phyloP scores from a whole-genome alignment of 2,888 invertebrate genomes.

The Stenoptilia bipunctidactyla region DNA sequence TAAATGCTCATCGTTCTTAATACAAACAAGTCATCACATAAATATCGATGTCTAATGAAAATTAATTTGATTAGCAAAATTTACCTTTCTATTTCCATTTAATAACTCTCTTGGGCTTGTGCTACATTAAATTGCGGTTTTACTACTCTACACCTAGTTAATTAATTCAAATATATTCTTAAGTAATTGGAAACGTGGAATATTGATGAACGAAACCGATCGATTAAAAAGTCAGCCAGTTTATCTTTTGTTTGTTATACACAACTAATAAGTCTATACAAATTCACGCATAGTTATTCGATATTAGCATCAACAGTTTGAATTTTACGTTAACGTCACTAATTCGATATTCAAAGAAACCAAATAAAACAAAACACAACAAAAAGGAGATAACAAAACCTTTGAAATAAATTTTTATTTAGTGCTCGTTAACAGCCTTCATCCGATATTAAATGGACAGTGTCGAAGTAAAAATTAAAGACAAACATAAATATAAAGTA shows the following conservation, averaged over 20 bases:
- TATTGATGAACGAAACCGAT: no score
- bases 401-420: slow-evolving; percentile 68
- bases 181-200: slow-evolving; percentile 33
- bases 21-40: no score
- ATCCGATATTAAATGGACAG: slow-evolving; percentile 63
- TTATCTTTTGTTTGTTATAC: no score
- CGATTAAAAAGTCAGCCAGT: no score
- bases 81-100: not conserved
- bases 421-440: slow-evolving; percentile 63
- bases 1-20: no score
- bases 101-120: not conserved
- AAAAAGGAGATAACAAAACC: slow-evolving; percentile 45
- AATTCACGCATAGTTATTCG: slow-evolving; percentile 1
- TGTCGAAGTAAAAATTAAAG: slow-evolving; percentile 66
- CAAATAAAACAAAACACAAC: slow-evolving; percentile 57
- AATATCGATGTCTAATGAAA: not conserved
- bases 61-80: slow-evolving; percentile 1
- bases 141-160: not conserved
- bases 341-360: slow-evolving; percentile 27
- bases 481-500: slow-evolving; percentile 59
- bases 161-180: slow-evolving; percentile 29
- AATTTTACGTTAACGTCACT: no score
- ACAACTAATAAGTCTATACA: no score
- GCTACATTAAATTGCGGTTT: slow-evolving; percentile 1
- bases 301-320: slow-evolving; percentile 27